Base-by-base conservation (phyloP, 1,140 invertebrate species). In the Limonius californicus region DNA sequence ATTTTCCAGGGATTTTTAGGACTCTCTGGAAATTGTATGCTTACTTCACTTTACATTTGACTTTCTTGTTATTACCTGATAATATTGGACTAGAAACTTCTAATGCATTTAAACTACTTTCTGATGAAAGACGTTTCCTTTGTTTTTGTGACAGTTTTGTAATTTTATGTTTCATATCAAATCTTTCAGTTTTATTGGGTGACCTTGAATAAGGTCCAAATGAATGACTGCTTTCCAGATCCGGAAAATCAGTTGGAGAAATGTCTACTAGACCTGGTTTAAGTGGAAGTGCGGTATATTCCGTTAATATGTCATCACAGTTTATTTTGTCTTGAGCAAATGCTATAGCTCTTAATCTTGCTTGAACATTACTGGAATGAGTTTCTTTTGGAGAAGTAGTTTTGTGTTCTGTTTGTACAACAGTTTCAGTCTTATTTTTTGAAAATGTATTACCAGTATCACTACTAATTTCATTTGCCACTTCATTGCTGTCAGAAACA, bases 61-160 rank as follows among this genome's bases (percentile, higher is more conserved):
- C n/a, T n/a, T n/a, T n/a, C n/a, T n/a, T n/a, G n/a, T n/a, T n/a
- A n/a, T 27, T 27, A 27, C 23, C 23, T 27, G 23, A 27, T 9
- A 27, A 39, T 39, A 11, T 39, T 39, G 35, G 35, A 39, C 23
- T 27, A 27, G 3, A 39, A 39, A 12, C 1, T 39, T 12, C n/a
- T 11, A 12, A 11, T 39, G 2, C 35, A 39, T 12, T 14, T 39
- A 12, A 39, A 39, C 35, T 50, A n/a, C 20, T 27, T 32, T 74
- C 72, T 1, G 73, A 74, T 35, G 70, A 73, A 18, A 76, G 67
- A 43, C 72, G 55, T 68, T 85, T 85, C 14, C 83, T 73, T 70
- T 85, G 83, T 62, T 85, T 86, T 65, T 86, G 85, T 7, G 84
- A 86, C 16, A 85, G 57, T 70, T 82, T 84, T 2, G 64, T 57